Evolutionary conservation across 2,113 vertebrate species (phyloP).

Genomic region (Poicephalus meyeri): DNA sequence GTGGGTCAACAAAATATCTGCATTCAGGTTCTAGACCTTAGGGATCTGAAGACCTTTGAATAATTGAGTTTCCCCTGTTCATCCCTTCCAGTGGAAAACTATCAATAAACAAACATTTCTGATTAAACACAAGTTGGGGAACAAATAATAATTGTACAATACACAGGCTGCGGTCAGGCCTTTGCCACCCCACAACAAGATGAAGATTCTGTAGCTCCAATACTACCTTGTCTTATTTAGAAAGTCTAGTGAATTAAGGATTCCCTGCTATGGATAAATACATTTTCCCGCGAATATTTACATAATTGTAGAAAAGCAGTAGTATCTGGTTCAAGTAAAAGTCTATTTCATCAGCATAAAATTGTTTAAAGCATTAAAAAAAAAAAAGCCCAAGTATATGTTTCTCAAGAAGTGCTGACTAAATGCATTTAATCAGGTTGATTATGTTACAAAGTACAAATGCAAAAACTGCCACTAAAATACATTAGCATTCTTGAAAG

Average conservation of each 20-base stretch:
- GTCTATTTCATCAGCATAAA: neutral
- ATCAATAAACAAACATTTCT: neutral
- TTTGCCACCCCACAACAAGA: neutral
- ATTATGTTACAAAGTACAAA: neutral
- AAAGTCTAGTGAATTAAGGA: neutral
- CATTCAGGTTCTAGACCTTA: neutral
- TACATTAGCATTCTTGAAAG: neutral
- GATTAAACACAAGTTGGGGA: neutral
- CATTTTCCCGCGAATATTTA: neutral
- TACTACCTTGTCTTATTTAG: neutral
- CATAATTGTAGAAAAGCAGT: neutral
- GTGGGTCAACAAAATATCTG: neutral
- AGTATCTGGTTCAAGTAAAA: neutral
- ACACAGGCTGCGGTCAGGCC: neutral
- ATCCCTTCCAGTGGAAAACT: neutral
- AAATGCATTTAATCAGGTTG: neutral
- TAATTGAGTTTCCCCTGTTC: neutral
- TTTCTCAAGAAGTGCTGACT: neutral
- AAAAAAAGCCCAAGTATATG: neutral
- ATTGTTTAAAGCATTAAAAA: neutral
- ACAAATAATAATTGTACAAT: neutral
- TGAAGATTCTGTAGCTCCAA: neutral
- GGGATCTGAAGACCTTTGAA: neutral
- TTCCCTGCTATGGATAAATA: neutral
- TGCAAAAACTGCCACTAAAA: neutral